Evolutionary conservation across 2,888 invertebrate genomes (phyloP).

Genomic region (Tiliacea citrago): DNA sequence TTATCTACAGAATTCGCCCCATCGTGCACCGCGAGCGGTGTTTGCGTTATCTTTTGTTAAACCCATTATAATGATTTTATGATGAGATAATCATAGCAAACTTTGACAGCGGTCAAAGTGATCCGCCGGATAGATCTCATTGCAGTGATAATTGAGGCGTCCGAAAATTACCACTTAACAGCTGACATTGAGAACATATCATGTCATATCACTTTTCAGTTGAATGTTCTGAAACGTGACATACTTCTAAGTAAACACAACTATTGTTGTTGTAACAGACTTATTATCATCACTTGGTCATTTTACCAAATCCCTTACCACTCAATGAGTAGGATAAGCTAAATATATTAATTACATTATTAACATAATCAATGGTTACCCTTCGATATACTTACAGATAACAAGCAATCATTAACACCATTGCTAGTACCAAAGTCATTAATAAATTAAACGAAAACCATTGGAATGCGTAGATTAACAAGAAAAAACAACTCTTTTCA

Average conservation of each 20-base stretch:
- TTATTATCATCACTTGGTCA: neutral
- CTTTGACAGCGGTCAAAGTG: neutral
- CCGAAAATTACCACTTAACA: neutral
- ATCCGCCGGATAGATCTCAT: neutral
- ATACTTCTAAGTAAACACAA: neutral
- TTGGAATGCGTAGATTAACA: neutral
- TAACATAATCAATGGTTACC: neutral
- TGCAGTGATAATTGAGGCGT: slow-evolving; percentile 11
- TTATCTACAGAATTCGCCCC: neutral
- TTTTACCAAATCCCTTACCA: neutral
- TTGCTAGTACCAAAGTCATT: neutral
- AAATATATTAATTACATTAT: neutral
- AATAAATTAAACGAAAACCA: slow-evolving; percentile 15
- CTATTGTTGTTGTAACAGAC: neutral
- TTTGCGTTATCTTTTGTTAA: neutral
- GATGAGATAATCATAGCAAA: neutral
- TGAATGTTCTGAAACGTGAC: neutral
- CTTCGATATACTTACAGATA: neutral
- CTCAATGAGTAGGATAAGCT: neutral
- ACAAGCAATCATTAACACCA: neutral
- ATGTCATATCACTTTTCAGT: neutral
- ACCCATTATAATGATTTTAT: neutral
- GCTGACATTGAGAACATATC: slow-evolving; percentile 5
- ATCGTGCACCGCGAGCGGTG: too few relatives aligned
- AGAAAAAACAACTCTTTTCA: slow-evolving; percentile 8